Conservation (phyloP, 2,888 invertebrate species). For the Lepidochrysops patricia region DNA sequence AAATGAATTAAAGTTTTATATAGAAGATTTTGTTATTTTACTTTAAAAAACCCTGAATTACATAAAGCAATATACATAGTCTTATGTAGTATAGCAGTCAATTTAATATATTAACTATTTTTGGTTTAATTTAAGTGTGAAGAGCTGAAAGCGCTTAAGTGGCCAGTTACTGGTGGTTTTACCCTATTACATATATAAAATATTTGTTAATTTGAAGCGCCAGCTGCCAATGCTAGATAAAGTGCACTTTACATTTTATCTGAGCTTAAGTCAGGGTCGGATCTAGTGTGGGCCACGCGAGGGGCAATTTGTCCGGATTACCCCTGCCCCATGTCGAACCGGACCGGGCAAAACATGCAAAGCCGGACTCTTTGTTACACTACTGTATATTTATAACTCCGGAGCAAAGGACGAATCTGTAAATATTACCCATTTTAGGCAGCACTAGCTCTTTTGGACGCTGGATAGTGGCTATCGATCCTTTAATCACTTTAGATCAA, state of each 20-base stretch:
- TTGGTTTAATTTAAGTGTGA: too few relatives aligned
- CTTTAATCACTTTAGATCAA: too few relatives aligned
- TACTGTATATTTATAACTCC: not conserved
- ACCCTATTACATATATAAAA: not conserved
- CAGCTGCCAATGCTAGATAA: not conserved
- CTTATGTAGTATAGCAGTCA: too few relatives aligned
- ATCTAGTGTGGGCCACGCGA: not conserved
- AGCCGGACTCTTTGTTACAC: slow-evolving; percentile 20
- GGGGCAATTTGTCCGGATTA: slow-evolving; percentile 57
- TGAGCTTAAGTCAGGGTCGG: not conserved
- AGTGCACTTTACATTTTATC: slow-evolving; percentile 1
- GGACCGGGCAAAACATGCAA: slow-evolving; percentile 40
- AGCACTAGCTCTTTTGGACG: too few relatives aligned
- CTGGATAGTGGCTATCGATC: too few relatives aligned
- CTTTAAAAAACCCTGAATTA: too few relatives aligned
- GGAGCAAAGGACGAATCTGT: not conserved
- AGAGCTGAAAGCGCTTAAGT: too few relatives aligned
- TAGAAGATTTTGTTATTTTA: too few relatives aligned
- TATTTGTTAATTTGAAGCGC: not conserved
- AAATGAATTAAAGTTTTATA: too few relatives aligned
- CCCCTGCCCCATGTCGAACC: slow-evolving; percentile 42
- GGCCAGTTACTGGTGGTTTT: too few relatives aligned
- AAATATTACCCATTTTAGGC: not conserved
- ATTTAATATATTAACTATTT: too few relatives aligned
- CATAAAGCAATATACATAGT: too few relatives aligned